A percentile compares a stretch with the other conserved stretches of the same genome.
These are phyloP conservation scores for Leptodirus hochenwartii DNA, from an alignment of 2,888 invertebrate genomes.

Conservation along the genomic window DNA sequence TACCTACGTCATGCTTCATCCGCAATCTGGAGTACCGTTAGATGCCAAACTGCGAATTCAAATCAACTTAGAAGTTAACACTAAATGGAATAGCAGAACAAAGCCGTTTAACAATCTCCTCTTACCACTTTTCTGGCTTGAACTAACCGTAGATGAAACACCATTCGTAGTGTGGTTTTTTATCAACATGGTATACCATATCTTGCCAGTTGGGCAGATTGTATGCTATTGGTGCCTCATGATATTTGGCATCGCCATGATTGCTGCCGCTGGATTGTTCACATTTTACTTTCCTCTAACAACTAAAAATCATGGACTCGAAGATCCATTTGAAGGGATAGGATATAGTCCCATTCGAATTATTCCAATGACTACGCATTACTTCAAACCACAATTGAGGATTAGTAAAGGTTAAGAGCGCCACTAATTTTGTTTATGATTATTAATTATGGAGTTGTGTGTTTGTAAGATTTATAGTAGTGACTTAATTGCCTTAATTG, in stretches of 20 bases:
- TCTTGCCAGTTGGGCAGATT: conserved; percentile 14
- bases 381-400: conserved; percentile 17
- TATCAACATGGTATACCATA: conserved; percentile 17
- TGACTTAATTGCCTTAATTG: too few species aligned
- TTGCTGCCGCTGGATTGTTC: conserved; percentile 12
- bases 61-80: conserved; percentile 49
- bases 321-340: conserved; percentile 14
- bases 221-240: conserved; percentile 10
- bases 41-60: conserved; percentile 45
- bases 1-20: conserved; percentile 46
- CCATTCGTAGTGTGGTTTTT: conserved; percentile 16
- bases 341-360: conserved; percentile 22
- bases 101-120: conserved; percentile 41
- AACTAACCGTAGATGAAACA: conserved; percentile 29
- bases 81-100: conserved; percentile 39
- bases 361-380: conserved; percentile 19
- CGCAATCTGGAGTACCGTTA: conserved; percentile 50
- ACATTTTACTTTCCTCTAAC: conserved; percentile 9
- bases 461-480: too few species aligned
- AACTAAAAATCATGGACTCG: conserved; percentile 8
- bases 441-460: too few species aligned
- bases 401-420: conserved; percentile 16
- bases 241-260: conserved; percentile 19
- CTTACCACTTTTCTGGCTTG: conserved; percentile 54
- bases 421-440: too few species aligned